Evolutionary conservation across 2,888 invertebrate species (phyloP), one percentile per base, ranked within the genome.

Genomic region (Cyaniris semiargus): DNA sequence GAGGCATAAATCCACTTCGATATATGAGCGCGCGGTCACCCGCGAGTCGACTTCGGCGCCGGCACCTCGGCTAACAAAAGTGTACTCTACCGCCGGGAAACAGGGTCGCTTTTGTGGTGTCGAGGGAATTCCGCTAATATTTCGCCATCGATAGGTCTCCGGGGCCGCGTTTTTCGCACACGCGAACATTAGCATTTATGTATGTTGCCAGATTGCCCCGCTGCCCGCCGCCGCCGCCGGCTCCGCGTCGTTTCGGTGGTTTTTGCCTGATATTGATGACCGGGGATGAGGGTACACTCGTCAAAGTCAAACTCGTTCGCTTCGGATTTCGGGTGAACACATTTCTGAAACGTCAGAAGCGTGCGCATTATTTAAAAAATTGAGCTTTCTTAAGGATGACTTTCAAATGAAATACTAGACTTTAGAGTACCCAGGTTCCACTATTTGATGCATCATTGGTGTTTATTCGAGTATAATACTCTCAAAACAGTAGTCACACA

Each of bases 131-230:
- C 60, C 60, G 23, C 23, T 60, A 60, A 60, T 60, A 21, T 60
- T 23, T 23, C 21, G 23, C 60, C 60, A 60, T 60, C 60, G n/a
- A 21, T 23, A 60, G 23, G 60, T 60, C 60, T 60, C 60, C 8
- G 60, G 60, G 21, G 60, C 21, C 60, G 21, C 60, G 60, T 60
- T 60, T 60, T 60, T 60, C 21, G 58, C 58, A 60, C 58, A 23
- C 58, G 21, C 21, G 58, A 60, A 60, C 58, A 60, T 21, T 23
- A 23, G 21, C 8, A 60, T 8, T 6, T 56, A 56, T 56, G 56
- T 58, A 21, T 60, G 60, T 23, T 23, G 60, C 23, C 23, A 60
- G 21, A 10, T 10, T 60, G 13, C 23, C 58, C 3, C 58, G 7
- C 58, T 1, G 21, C 21, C n/a, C 58, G 21, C 21, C 21, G 8